Evolutionary conservation across 2,797 vertebrate genomes (phyloP).

Genomic region (Scolopax bukidnonensis): DNA sequence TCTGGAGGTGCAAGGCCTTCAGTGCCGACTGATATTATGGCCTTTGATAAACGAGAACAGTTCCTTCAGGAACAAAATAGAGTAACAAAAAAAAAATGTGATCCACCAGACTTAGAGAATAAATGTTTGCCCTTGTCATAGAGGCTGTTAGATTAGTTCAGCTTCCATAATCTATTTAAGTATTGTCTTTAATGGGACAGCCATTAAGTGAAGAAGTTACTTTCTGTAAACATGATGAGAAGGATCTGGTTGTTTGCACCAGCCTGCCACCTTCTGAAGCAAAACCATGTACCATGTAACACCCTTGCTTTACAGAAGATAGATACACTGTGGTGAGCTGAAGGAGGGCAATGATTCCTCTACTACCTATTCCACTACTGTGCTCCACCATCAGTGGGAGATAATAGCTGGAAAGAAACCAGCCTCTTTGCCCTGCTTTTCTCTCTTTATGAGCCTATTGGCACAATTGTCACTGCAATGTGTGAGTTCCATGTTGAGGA

Average conservation of each 20-base stretch:
- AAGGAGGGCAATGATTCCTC: neutral
- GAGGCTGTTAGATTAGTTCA: constrained; percentile 42
- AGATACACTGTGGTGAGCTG: neutral
- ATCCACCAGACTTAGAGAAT: neutral
- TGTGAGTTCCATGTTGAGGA: neutral
- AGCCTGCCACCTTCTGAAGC: constrained; percentile 15
- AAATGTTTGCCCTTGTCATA: constrained; percentile 45
- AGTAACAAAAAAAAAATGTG: neutral
- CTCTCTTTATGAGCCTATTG: neutral
- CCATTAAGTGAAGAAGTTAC: neutral
- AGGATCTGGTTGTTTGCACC: neutral
- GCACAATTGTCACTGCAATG: neutral
- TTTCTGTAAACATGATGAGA: constrained; percentile 17
- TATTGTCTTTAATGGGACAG: constrained; percentile 50
- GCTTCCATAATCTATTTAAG: constrained; percentile 58
- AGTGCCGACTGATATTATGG: neutral
- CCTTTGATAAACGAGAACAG: neutral
- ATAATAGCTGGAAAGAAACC: neutral
- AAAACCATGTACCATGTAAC: neutral
- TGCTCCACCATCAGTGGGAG: neutral
- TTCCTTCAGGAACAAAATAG: neutral
- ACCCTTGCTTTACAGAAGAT: neutral
- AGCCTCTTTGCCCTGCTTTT: neutral
- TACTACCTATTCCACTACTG: neutral
- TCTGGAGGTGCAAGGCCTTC: neutral